Conservation (phyloP, 2,113 vertebrate genomes). For the Pterocles gutturalis region DNA sequence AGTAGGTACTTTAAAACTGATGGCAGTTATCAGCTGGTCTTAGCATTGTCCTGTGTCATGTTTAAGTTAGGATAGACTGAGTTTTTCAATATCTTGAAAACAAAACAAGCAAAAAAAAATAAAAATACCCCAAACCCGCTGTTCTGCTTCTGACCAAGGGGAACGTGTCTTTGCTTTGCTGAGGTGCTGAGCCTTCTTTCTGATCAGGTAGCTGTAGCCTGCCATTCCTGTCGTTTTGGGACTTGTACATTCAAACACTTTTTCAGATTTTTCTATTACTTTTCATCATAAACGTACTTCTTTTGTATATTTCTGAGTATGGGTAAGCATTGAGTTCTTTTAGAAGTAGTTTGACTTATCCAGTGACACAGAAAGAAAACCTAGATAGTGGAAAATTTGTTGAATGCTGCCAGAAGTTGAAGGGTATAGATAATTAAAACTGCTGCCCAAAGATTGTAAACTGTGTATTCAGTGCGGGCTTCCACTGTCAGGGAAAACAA, state of each 20-base stretch:
- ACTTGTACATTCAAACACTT: slow-evolving; percentile 5
- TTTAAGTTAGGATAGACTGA: neutral
- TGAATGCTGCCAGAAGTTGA: slow-evolving; percentile 36
- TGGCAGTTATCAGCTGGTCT: neutral
- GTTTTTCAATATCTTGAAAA: neutral
- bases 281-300: neutral
- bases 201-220: neutral
- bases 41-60: neutral
- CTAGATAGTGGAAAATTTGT: slow-evolving; percentile 22
- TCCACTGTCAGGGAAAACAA: neutral
- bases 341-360: slow-evolving; percentile 51
- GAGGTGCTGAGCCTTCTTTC: neutral
- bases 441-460: neutral
- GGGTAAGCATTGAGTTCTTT: slow-evolving; percentile 39
- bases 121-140: neutral
- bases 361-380: slow-evolving; percentile 27
- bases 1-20: neutral
- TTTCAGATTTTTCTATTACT: neutral
- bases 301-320: slow-evolving; percentile 33
- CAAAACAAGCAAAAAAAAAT: neutral
- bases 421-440: slow-evolving; percentile 48
- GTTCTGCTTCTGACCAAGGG: neutral
- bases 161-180: neutral
- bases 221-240: neutral
- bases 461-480: neutral